Evolutionary conservation across 2,113 vertebrate genomes (phyloP).

Genomic region (Salminus brasiliensis): DNA sequence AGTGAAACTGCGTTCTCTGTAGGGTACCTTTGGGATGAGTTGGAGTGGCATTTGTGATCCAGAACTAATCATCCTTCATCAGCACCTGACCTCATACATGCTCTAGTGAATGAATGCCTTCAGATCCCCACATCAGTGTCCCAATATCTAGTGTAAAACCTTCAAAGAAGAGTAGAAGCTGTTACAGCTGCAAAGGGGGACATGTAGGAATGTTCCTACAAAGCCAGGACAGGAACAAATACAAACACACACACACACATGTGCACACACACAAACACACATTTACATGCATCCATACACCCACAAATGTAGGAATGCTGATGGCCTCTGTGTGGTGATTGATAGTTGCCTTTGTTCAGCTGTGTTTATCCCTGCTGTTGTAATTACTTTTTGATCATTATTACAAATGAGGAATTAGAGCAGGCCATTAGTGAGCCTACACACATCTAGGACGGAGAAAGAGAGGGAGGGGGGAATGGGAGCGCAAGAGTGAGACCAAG

Average conservation of each 20-base stretch:
- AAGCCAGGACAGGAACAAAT: neutral
- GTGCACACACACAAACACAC: neutral
- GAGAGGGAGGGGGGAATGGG: neutral
- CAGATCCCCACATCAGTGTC: no score
- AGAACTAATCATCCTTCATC: no score
- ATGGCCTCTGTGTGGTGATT: constrained; percentile 34
- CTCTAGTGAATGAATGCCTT: no score
- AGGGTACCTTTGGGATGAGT: no score
- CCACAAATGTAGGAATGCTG: constrained; percentile 18
- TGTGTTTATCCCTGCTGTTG: constrained; percentile 42
- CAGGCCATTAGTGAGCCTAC: constrained; percentile 48
- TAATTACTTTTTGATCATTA: constrained; percentile 60
- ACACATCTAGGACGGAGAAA: neutral
- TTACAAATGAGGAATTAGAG: constrained; percentile 55
- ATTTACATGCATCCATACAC: neutral
- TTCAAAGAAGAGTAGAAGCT: no score
- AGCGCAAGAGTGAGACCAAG: neutral
- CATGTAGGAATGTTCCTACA: no score
- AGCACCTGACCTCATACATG: no score
- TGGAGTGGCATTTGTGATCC: no score
- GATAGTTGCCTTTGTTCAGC: constrained; percentile 52
- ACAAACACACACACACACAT: neutral
- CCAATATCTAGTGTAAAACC: no score
- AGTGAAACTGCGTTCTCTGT: no score
- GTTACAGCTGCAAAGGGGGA: no score